Percentiles rank a stretch among this genome's conserved stretches.
Evolutionary conservation across 2,113 vertebrate species (phyloP).

Genomic region (Podocnemis expansa): DNA sequence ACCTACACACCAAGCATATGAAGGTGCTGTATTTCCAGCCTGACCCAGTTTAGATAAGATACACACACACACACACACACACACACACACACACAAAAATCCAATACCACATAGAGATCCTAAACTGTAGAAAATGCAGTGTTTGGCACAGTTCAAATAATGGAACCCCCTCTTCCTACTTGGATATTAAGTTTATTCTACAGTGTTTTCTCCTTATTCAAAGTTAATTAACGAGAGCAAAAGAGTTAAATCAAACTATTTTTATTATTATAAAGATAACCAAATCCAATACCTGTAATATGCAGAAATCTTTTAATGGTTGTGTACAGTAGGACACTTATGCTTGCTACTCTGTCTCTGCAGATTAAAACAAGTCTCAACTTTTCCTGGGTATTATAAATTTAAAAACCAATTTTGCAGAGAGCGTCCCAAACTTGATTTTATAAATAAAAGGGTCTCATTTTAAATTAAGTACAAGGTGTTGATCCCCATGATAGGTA

Average conservation of each 20-base stretch:
- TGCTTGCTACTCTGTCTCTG: background rate
- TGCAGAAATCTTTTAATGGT: background rate
- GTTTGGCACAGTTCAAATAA: background rate
- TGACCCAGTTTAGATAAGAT: background rate
- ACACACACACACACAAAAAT: too few species aligned
- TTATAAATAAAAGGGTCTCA: background rate
- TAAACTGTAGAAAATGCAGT: background rate
- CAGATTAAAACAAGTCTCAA: background rate
- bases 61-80: too few species aligned
- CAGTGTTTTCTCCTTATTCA: background rate
- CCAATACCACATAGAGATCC: background rate
- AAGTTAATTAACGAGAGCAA: background rate
- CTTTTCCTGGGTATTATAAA: background rate
- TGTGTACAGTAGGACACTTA: background rate
- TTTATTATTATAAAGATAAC: background rate
- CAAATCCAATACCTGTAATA: background rate
- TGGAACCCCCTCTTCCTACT: background rate
- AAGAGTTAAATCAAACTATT: background rate
- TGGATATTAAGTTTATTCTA: slow-evolving; percentile 1
- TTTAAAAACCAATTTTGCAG: background rate
- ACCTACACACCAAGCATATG: rapidly evolving
- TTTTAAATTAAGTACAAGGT: background rate
- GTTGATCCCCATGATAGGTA: background rate
- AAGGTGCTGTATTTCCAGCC: background rate
- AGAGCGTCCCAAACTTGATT: background rate